Evolutionary conservation across 2,113 vertebrate genomes (phyloP), one percentile per base, ranked within the genome.

Genomic region (Tenrec ecaudatus): DNA sequence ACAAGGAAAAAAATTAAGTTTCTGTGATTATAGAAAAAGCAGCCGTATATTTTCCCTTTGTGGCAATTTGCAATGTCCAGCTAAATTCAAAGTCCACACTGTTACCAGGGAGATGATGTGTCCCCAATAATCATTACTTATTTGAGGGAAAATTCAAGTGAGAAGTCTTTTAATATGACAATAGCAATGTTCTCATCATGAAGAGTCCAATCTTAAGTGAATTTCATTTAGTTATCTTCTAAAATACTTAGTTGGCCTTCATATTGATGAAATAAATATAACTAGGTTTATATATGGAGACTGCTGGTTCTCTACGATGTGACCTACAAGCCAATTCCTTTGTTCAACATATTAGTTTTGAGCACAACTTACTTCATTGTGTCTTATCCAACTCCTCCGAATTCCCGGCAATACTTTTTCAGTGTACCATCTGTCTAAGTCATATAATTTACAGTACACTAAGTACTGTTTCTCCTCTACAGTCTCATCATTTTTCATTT

Each of bases 21-120:
- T 84, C 31, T 47, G 22, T 69, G 6, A n/a, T 64, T 75, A 29
- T 53, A 29, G 31, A 80, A 90, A 87, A 29, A 93, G 3, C 4
- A 25, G 0, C 3, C 19, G 9, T 36, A 38, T 1, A 60, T 91
- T 89, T 86, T 53, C 31, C 16, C 78, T 93, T 62, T 82, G 78
- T 88, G 31, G 19, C 23, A 88, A 60, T 86, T 92, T 92, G 87
- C 73, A 64, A 66, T 79, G 29, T 87, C 33, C 27, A 82, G 53
- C 68, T 86, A 80, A 7, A 47, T 86, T 84, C 81, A 69, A 92
- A 78, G 0, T 87, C 78, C 31, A 4, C 4, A 40, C 40, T 40
- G 40, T 40, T 40, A 40, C 7, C 40, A 40, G 40, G 40, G 82
- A 91, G 76, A 60, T 58, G 77, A 86, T 58, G 9, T 84, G 25